phyloP scores from a whole-genome alignment of 1,140 invertebrate genomes.

The Drosophila grimshawi region DNA sequence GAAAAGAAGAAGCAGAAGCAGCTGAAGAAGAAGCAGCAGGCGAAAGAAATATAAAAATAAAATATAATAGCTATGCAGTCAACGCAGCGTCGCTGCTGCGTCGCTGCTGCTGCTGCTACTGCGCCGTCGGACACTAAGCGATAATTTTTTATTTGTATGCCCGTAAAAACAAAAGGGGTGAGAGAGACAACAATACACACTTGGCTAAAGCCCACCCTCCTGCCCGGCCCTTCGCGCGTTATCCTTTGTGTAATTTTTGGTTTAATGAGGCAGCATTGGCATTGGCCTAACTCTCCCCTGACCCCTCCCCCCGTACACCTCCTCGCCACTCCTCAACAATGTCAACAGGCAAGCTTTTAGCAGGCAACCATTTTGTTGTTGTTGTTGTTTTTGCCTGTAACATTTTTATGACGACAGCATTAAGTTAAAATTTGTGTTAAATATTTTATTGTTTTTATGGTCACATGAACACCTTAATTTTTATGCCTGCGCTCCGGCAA shows the following conservation, averaged over 20 bases:
- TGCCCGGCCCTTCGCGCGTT: slow-evolving; percentile 66
- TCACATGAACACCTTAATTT: slow-evolving; percentile 73
- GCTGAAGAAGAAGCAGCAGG: too few relatives aligned
- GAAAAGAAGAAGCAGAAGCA: slow-evolving; percentile 57
- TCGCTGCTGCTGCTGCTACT: too few relatives aligned
- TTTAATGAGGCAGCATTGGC: slow-evolving; percentile 75
- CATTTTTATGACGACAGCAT: slow-evolving; percentile 73
- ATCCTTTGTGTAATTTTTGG: slow-evolving; percentile 81
- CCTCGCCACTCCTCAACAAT: neutral
- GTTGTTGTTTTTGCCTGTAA: slow-evolving; percentile 54
- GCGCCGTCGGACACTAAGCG: slow-evolving; percentile 57
- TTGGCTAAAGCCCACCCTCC: slow-evolving; percentile 45
- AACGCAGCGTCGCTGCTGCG: neutral
- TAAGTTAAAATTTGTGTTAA: slow-evolving; percentile 83
- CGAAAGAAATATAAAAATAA: slow-evolving; percentile 53
- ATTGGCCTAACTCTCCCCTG: slow-evolving; percentile 10
- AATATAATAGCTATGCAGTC: slow-evolving; percentile 70
- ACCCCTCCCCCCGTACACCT: neutral
- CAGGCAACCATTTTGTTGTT: slow-evolving; percentile 47
- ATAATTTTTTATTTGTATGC: slow-evolving; percentile 80
- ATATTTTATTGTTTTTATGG: slow-evolving; percentile 81
- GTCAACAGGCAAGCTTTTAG: slow-evolving; percentile 27
- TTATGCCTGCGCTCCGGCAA: slow-evolving; percentile 29
- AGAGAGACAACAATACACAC: slow-evolving; percentile 23
- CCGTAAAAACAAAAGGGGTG: slow-evolving; percentile 49